These are phyloP conservation scores for Pterostichus madidus DNA, from an alignment of 2,888 invertebrate species.

Conservation along the genomic window DNA sequence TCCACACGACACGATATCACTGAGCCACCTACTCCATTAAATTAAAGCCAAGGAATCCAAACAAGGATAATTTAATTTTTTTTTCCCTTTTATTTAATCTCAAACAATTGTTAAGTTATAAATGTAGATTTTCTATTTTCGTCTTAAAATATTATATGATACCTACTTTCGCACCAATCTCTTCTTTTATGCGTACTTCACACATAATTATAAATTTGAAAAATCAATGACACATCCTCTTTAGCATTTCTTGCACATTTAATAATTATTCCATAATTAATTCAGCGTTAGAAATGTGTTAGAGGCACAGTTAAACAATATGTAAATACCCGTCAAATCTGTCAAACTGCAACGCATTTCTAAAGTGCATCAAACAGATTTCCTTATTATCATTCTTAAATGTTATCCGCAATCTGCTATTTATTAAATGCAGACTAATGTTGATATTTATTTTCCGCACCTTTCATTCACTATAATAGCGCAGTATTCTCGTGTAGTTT, in stretches of 20 bases:
- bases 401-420: constrained; percentile 9
- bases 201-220: not conserved
- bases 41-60: too few species aligned
- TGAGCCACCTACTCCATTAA: too few species aligned
- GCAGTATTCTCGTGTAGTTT: constrained; percentile 13
- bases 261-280: not conserved
- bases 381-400: constrained; percentile 18
- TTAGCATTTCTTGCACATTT: not conserved
- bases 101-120: too few species aligned
- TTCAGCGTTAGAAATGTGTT: constrained; percentile 11
- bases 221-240: constrained; percentile 12
- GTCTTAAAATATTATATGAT: too few species aligned
- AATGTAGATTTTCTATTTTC: too few species aligned
- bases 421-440: not conserved
- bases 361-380: constrained; percentile 11
- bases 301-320: constrained; percentile 11
- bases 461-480: constrained; percentile 11
- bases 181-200: not conserved
- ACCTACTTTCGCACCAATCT: not conserved
- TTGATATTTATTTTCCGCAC: not conserved
- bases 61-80: too few species aligned
- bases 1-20: too few species aligned
- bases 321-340: not conserved
- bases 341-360: not conserved
- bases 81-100: too few species aligned